A percentile compares a stretch with the other conserved stretches of the same genome.
Conservation (phyloP, 2,888 invertebrate genomes). For the Mimachlamys varia region DNA sequence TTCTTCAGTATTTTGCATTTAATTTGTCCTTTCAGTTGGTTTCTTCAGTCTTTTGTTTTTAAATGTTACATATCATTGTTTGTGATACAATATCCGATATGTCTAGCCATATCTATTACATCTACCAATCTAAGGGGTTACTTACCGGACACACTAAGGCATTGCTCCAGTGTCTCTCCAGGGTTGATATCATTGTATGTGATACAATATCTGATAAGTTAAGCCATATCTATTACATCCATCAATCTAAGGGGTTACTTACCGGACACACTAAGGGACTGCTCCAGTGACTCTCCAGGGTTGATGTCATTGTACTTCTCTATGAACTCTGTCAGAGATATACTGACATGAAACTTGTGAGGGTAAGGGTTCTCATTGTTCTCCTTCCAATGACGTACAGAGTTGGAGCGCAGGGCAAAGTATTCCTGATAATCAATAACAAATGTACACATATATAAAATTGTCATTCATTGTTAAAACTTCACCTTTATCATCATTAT, state of each 20-base stretch:
- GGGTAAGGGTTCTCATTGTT: slow-evolving; percentile 94
- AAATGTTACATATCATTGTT: too few species aligned
- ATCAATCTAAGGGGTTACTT: slow-evolving; percentile 38
- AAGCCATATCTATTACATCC: too few species aligned
- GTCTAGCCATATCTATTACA: too few species aligned
- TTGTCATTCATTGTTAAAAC: neutral
- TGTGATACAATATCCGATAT: too few species aligned
- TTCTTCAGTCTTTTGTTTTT: too few species aligned
- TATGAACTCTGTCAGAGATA: slow-evolving; percentile 94
- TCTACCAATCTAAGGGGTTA: too few species aligned
- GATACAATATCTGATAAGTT: too few species aligned
- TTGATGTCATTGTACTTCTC: slow-evolving; percentile 89
- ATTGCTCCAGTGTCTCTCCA: slow-evolving; percentile 87
- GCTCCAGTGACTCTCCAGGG: slow-evolving; percentile 87
- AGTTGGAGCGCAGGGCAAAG: slow-evolving; percentile 91
- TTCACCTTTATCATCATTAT: too few species aligned
- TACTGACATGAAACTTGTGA: slow-evolving; percentile 97
- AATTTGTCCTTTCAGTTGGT: too few species aligned
- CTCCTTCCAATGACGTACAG: slow-evolving; percentile 91
- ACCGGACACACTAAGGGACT: slow-evolving; percentile 90
- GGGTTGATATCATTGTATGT: slow-evolving; percentile 74
- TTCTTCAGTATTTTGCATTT: too few species aligned
- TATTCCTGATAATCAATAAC: slow-evolving; percentile 85
- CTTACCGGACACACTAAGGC: slow-evolving; percentile 89
- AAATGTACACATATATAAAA: neutral